Evolutionary conservation across 2,797 vertebrate genomes (phyloP).

Genomic region (Aulostomus chinensis): DNA sequence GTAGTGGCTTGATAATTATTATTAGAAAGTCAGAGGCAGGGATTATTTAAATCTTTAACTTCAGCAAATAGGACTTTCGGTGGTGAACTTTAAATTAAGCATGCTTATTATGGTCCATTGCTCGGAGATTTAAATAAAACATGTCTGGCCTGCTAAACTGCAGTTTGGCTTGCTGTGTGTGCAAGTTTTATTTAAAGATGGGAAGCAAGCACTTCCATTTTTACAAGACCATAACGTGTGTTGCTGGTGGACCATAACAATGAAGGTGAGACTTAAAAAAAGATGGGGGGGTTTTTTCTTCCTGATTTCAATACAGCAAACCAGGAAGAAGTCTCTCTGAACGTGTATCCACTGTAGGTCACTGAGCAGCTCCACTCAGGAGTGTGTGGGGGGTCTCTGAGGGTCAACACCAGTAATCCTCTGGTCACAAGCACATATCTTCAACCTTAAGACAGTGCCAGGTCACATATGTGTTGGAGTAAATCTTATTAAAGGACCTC

Average conservation of each 20-base stretch:
- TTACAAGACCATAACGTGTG: not conserved
- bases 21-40: constrained; percentile 17
- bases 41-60: constrained; percentile 43
- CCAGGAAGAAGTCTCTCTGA: too few species aligned
- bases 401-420: constrained; percentile 23
- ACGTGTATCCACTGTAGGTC: too few species aligned
- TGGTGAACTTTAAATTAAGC: constrained; percentile 29
- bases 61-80: constrained; percentile 24
- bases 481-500: constrained; percentile 54
- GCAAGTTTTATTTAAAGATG: constrained; percentile 1
- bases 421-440: constrained; percentile 51
- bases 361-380: constrained; percentile 5
- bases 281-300: too few species aligned
- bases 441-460: constrained; percentile 24
- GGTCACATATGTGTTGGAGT: constrained; percentile 32
- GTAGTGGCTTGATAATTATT: constrained; percentile 1
- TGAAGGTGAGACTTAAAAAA: too few species aligned
- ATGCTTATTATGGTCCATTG: constrained; percentile 26
- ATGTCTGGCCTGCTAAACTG: constrained; percentile 29
- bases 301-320: too few species aligned
- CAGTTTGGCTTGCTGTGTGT: constrained; percentile 19
- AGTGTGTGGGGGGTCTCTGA: not conserved
- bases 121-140: constrained; percentile 44
- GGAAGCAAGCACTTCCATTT: too few species aligned
- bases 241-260: constrained; percentile 5